These are phyloP conservation scores for Himalopsyche anomala DNA, from an alignment of 2,888 invertebrate species.

Conservation along the genomic window DNA sequence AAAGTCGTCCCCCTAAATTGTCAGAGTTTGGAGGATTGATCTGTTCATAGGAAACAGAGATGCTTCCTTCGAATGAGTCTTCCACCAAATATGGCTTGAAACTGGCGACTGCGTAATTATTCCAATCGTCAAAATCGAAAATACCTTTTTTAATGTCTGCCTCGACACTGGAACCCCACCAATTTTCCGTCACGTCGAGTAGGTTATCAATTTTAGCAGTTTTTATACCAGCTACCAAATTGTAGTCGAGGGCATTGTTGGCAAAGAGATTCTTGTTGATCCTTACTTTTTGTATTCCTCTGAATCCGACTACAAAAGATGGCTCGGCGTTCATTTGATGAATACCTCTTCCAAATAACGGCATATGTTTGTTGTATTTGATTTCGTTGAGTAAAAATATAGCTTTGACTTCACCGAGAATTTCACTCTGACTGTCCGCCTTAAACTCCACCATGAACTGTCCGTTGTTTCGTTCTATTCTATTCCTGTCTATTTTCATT, in stretches of 20 bases:
- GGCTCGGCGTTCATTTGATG: conserved; percentile 75
- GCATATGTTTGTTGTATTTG: conserved; percentile 80
- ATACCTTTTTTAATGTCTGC: conserved; percentile 87
- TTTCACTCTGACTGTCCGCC: conserved; percentile 95
- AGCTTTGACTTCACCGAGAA: conserved; percentile 89
- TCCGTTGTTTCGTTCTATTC: conserved; percentile 87
- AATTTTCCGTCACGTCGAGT: conserved; percentile 94
- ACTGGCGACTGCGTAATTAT: conserved; percentile 95
- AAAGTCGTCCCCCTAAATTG: conserved; percentile 86
- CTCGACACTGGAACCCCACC: conserved; percentile 93
- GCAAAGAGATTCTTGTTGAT: conserved; percentile 93
- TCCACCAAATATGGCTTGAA: conserved; percentile 92
- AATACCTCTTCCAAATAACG: conserved; percentile 67
- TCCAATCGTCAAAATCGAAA: conserved; percentile 99
- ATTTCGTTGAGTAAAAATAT: conserved; percentile 87
- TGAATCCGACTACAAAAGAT: conserved; percentile 92
- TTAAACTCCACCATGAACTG: conserved; percentile 90
- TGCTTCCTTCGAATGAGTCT: conserved; percentile 85
- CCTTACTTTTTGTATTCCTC: conserved; percentile 95
- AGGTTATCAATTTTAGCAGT: conserved; percentile 92
- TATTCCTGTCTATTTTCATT: conserved; percentile 88
- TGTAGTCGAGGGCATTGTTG: conserved; percentile 90
- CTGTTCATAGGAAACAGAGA: conserved; percentile 82
- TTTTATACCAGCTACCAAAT: conserved; percentile 92
- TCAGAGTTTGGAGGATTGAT: conserved; percentile 79